Percentiles rank a stretch among this genome's conserved stretches.
Conservation (phyloP, 30 jellyfish, hydroid and myxozoan species). For the Hydractinia symbiolongicarpus region DNA sequence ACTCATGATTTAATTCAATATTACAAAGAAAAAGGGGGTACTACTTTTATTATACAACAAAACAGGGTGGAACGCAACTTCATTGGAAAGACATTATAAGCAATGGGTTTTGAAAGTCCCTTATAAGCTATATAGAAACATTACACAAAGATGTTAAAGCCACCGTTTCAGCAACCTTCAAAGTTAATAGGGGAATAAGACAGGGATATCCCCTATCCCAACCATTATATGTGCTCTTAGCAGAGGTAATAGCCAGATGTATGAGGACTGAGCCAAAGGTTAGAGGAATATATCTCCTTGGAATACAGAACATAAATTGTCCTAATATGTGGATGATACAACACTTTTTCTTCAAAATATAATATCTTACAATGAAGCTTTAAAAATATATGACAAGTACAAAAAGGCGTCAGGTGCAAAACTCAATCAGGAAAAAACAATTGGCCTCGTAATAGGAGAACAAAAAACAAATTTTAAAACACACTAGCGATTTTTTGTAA, state of each 20-base stretch:
- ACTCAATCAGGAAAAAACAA: background rate
- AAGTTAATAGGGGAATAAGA: background rate
- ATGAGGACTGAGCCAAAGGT: conserved; percentile 1
- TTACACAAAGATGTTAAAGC: background rate
- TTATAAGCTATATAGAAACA: conserved; percentile 4
- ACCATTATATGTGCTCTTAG: background rate
- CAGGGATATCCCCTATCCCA: conserved; percentile 16
- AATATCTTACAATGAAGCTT: background rate
- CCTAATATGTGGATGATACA: conserved; percentile 13
- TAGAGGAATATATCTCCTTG: conserved; percentile 3
- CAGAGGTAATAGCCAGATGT: background rate
- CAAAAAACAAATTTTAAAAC: background rate
- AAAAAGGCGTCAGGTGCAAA: conserved; percentile 7
- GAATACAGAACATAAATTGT: background rate
- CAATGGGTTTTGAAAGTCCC: background rate
- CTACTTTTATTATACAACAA: conserved; percentile 18
- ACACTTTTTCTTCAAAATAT: background rate
- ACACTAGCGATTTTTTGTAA: no score
- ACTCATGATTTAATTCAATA: conserved; percentile 3
- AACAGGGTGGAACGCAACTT: conserved; percentile 32
- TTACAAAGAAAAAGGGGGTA: background rate
- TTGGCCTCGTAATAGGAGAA: background rate
- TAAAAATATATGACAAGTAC: background rate
- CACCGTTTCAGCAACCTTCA: background rate
- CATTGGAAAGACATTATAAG: background rate